A percentile compares a stretch with the other conserved stretches of the same genome.
Conservation (phyloP, 2,888 invertebrate species). For the Philereme transversata region DNA sequence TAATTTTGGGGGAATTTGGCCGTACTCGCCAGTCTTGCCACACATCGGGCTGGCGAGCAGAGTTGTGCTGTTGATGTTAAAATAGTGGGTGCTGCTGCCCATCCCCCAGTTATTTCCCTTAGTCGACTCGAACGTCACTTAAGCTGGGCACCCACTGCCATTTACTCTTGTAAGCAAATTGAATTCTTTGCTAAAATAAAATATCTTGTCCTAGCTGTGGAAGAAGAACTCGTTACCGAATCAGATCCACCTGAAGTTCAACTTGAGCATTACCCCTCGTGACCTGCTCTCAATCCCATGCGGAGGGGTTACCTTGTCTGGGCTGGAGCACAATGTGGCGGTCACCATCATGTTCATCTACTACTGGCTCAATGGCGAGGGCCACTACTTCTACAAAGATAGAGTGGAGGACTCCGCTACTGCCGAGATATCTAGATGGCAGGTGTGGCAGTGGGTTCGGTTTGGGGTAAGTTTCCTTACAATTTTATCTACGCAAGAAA, state of each 20-base stretch:
- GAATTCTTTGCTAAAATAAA: too few relatives aligned
- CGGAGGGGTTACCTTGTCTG: constrained; percentile 86
- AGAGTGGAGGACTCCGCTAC: constrained; percentile 90
- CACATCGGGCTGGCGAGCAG: too few relatives aligned
- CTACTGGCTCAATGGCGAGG: constrained; percentile 87
- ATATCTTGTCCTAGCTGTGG: constrained; percentile 68
- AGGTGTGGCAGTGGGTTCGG: constrained; percentile 90
- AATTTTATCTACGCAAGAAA: neutral
- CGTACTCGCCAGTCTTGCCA: too few relatives aligned
- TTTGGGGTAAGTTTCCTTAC: constrained; percentile 74
- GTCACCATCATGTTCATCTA: constrained; percentile 87
- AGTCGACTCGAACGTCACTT: too few relatives aligned
- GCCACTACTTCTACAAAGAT: constrained; percentile 86
- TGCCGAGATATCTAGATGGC: constrained; percentile 89
- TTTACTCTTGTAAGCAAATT: too few relatives aligned
- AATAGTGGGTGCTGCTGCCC: too few relatives aligned
- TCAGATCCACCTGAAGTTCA: constrained; percentile 74
- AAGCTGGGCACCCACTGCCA: too few relatives aligned
- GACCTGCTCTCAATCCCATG: constrained; percentile 84
- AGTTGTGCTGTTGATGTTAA: too few relatives aligned
- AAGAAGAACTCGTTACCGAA: constrained; percentile 75
- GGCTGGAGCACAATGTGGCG: constrained; percentile 86
- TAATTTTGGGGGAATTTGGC: too few relatives aligned
- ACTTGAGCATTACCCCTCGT: constrained; percentile 62
- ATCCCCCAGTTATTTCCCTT: too few relatives aligned